Evolutionary conservation across 2,888 invertebrate genomes (phyloP), one percentile per base, ranked within the genome.

Genomic region (Drosophila pegasa): DNA sequence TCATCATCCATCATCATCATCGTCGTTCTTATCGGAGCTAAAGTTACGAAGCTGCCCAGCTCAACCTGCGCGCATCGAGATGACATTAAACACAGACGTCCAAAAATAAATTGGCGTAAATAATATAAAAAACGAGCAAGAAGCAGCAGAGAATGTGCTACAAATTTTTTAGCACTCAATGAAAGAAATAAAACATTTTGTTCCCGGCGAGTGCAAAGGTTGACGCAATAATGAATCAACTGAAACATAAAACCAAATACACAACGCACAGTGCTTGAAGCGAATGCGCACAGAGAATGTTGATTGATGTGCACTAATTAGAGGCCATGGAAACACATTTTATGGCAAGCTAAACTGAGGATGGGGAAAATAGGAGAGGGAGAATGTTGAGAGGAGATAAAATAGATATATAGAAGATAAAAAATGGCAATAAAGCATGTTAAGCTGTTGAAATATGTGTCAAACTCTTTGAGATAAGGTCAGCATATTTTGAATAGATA

Each of bases 91-190:
- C 73, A 31, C 60, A 75, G 68, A 67, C 63, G 50, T 43, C 67
- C 54, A 56, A 80, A 81, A 75, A 82, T 72, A 81, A 84, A 84
- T 86, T 75, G 77, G 48, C 66, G 66, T 71, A 74, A 84, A 83
- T 70, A 73, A 78, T 65, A 71, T 52, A 68, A 9, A 22, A 37
- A 51, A 40, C 52, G 18, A 35, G 31, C 9, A 4, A 41, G 22
- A 69, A 79, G 71, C 18, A 25, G 43, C 22, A n/a, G 9, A n/a
- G 41, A 25, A 59, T 57, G 40, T 38, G 79, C 10, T 47, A 47
- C 58, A 68, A 70, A 73, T 80, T 66, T 65, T 64, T 84, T 67
- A 47, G 66, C 52, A 60, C 56, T 54, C 78, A 77, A 75, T 75
- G 70, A 43, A 62, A 77, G 77, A 80, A 35, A 50, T 35, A 22